These are phyloP conservation scores for Motacilla alba DNA, from an alignment of 2,113 vertebrate species.

Conservation along the genomic window DNA sequence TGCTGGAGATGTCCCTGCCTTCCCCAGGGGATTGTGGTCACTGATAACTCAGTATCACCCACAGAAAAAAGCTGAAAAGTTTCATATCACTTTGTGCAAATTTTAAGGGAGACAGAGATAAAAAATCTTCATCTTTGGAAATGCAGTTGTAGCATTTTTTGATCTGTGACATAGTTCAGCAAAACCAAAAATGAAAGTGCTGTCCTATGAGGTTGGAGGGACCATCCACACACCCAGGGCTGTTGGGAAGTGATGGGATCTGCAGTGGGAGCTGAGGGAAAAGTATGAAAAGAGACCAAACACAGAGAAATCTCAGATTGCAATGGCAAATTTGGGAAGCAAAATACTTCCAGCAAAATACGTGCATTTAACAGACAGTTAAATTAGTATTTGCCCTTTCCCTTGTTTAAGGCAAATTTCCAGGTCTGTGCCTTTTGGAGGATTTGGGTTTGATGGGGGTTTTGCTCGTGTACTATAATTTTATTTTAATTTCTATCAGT, in stretches of 20 bases:
- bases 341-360: background rate
- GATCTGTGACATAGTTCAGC: background rate
- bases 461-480: background rate
- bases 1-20: background rate
- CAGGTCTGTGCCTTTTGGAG: background rate
- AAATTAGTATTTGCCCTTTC: background rate
- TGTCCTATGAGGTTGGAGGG: background rate
- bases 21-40: background rate
- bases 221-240: background rate
- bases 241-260: background rate
- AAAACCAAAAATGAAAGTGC: background rate
- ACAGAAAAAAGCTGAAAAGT: background rate
- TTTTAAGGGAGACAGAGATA: background rate
- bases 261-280: background rate
- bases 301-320: background rate
- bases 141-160: background rate
- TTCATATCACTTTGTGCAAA: background rate
- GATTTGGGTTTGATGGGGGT: background rate
- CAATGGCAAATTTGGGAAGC: background rate
- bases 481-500: background rate
- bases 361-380: background rate
- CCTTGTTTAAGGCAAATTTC: background rate
- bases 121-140: background rate
- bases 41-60: background rate
- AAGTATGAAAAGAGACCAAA: background rate